These are phyloP conservation scores for Tethya wilhelma DNA, from an alignment of 37 sponge, comb jelly and placozoan species.

Conservation along the genomic window DNA sequence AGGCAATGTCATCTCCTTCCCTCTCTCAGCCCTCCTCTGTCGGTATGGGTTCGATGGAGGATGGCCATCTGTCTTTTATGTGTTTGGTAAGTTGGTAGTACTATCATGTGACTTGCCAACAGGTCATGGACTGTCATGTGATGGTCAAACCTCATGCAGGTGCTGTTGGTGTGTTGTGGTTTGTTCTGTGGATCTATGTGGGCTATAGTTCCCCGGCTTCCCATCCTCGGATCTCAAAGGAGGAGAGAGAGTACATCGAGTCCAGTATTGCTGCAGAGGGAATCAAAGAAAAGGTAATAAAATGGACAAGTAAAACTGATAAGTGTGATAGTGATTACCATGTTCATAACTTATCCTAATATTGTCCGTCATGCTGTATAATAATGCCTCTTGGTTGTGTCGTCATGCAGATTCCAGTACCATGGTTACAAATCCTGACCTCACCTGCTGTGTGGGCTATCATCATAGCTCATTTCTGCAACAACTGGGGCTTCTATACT, in stretches of 20 bases:
- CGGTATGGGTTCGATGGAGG: slow-evolving; percentile 78
- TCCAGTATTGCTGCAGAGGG: slow-evolving; percentile 26
- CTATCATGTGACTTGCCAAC: not conserved
- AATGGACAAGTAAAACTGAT: too few species aligned
- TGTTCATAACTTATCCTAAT: not conserved
- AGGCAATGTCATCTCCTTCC: slow-evolving; percentile 87
- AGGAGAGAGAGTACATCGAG: slow-evolving; percentile 84
- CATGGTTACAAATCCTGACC: slow-evolving; percentile 73
- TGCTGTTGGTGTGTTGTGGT: slow-evolving; percentile 83
- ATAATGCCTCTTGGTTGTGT: not conserved
- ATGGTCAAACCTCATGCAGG: slow-evolving; percentile 57
- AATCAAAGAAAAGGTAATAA: slow-evolving; percentile 4
- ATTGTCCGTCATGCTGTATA: not conserved
- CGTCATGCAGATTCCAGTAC: slow-evolving; percentile 11
- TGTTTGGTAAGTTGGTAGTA: slow-evolving; percentile 72
- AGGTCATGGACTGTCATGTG: not conserved
- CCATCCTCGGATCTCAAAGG: slow-evolving; percentile 75
- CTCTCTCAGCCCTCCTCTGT: slow-evolving; percentile 84
- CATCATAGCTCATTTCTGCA: slow-evolving; percentile 74
- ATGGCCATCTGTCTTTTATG: slow-evolving; percentile 95
- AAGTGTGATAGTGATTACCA: not conserved
- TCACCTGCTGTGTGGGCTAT: slow-evolving; percentile 90
- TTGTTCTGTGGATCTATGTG: slow-evolving; percentile 80
- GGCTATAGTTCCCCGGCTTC: slow-evolving; percentile 63
- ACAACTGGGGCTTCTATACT: slow-evolving; percentile 92